Evolutionary conservation across 35 echinoderm and acorn worm species (phyloP), one percentile per base, ranked within the genome.

Genomic region (Diadema setosum): DNA sequence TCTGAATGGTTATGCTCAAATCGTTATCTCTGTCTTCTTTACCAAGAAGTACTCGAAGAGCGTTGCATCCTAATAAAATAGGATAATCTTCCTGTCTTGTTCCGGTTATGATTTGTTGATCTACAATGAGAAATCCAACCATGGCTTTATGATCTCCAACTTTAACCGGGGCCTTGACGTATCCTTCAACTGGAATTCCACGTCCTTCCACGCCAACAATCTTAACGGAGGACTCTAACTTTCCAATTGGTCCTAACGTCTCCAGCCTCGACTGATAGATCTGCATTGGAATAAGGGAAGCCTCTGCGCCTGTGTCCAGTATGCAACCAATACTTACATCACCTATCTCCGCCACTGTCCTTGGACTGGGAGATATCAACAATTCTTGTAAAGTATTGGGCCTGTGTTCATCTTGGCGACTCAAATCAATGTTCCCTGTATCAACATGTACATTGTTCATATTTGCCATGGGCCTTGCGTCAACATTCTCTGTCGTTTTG

Each of bases 181-280:
- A n/a, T n/a, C n/a, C n/a, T n/a, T n/a, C n/a, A n/a, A n/a, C n/a
- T 25, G 87, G 52, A 18, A 83, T 44, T 82, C 83, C 87, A 40
- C 20, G 81, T 23, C 52, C 49, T 56, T 27, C 57, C 8, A 90
- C 16, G 9, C 50, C 70, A 20, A 82, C 52, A 0, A 81, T 89
- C 26, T 81, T 81, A 16, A 81, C 35, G 6, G 42, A 40, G 21
- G 41, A 18, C 24, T 63, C 37, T 18, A 32, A 14, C 33, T 56
- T 83, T 14, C 37, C 58, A 65, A 65, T 29, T 24, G 42, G 57
- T 27, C 84, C 74, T 25, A 81, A 4, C n/a, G n/a, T n/a, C n/a
- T n/a, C n/a, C n/a, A n/a, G n/a, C n/a, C n/a, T n/a, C n/a, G n/a
- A 11, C n/a, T 52, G 9, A n/a, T 52, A 52, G 48, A 11, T 11